Evolutionary conservation across 2,888 invertebrate species (phyloP).

Genomic region (Zaprionus obscuricornis): DNA sequence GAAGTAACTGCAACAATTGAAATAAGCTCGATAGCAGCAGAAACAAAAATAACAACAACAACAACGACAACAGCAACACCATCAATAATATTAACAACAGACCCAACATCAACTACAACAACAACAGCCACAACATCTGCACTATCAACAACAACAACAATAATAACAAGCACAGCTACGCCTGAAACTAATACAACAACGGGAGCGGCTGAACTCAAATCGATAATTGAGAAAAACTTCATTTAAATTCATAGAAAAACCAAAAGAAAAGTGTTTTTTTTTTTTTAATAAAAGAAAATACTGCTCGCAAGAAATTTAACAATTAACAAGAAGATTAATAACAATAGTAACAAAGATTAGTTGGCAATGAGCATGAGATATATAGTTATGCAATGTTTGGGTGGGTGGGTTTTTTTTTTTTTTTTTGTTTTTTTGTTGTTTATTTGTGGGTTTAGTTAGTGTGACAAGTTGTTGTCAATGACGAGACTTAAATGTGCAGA

Average conservation of each 20-base stretch:
- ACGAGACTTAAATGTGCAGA: slow-evolving; percentile 50
- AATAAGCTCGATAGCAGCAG: slow-evolving; percentile 12
- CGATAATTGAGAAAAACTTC: slow-evolving; percentile 58
- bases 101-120: too few relatives aligned
- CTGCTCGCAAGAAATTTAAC: slow-evolving; percentile 23
- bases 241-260: slow-evolving; percentile 52
- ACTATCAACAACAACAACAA: slow-evolving; percentile 37
- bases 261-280: slow-evolving; percentile 57
- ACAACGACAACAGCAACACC: slow-evolving; percentile 38
- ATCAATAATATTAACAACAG: slow-evolving; percentile 2
- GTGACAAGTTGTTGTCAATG: slow-evolving; percentile 4
- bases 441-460: neutral
- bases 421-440: neutral
- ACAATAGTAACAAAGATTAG: slow-evolving; percentile 23
- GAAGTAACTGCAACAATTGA: slow-evolving; percentile 17
- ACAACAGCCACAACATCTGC: slow-evolving; percentile 23
- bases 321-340: slow-evolving; percentile 27
- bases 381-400: slow-evolving; percentile 41
- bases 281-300: slow-evolving; percentile 54
- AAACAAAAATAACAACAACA: slow-evolving; percentile 46
- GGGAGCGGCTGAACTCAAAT: slow-evolving; percentile 53
- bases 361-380: slow-evolving; percentile 35
- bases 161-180: slow-evolving; percentile 44
- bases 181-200: slow-evolving; percentile 50
- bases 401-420: slow-evolving; percentile 10